Evolutionary conservation across 2,113 vertebrate genomes (phyloP).

Genomic region (Nanorana parkeri): DNA sequence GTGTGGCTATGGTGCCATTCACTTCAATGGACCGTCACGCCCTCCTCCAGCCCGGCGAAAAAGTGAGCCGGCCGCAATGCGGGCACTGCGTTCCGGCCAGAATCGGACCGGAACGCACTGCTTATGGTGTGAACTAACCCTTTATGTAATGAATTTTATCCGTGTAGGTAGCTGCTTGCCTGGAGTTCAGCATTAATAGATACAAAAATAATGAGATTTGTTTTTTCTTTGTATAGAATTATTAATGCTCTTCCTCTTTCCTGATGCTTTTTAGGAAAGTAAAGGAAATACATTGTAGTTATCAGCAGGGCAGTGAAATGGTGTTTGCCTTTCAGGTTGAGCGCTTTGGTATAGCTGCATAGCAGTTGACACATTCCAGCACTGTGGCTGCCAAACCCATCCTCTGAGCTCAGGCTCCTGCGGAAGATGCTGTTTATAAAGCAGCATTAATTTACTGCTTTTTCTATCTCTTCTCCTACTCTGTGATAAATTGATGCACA

Average conservation of each 20-base stretch:
- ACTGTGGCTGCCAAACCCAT: neutral
- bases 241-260: neutral
- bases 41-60: too few relatives aligned
- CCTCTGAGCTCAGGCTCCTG: neutral
- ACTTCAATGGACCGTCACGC: too few relatives aligned
- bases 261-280: neutral
- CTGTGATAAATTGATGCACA: slow-evolving; percentile 12
- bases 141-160: too few relatives aligned
- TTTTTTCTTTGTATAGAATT: neutral
- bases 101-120: too few relatives aligned
- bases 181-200: too few relatives aligned
- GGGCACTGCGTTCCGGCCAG: too few relatives aligned
- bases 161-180: too few relatives aligned
- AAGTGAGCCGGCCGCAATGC: too few relatives aligned
- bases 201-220: too few relatives aligned
- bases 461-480: neutral
- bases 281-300: neutral
- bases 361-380: neutral
- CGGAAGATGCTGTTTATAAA: slow-evolving; percentile 1
- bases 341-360: neutral
- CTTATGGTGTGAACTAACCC: too few relatives aligned
- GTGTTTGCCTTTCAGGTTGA: neutral
- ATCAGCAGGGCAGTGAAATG: neutral
- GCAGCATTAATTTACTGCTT: slow-evolving; percentile 15
- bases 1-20: too few relatives aligned